Base-by-base conservation (phyloP, 2,113 vertebrate species). In the Rhinolophus sinicus region DNA sequence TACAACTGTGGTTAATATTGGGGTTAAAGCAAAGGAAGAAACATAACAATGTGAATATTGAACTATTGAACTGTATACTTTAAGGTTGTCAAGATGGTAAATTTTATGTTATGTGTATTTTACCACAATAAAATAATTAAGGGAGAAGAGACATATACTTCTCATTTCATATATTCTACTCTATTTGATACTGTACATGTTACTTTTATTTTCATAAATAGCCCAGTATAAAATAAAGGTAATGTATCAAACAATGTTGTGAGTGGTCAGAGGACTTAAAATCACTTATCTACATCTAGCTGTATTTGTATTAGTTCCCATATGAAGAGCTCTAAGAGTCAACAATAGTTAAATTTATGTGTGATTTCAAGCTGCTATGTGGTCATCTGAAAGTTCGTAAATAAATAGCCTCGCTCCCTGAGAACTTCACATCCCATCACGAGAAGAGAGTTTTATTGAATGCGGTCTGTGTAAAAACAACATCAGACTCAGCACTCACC, bases 81-180 rank as follows among this genome's bases (percentile, higher is more conserved):
- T 30, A 28, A 90, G 69, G 65, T 40, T 11, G 9, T 40, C 35
- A 47, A 70, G 72, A 67, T 24, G n/a, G 14, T 16, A 64, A 50
- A 75, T 77, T 87, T 78, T n/a, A 87, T 62, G 54, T 8, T 67
- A 40, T 8, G 1, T 28, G 8, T 14, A 70, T 72, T 84, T 94
- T 67, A 80, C 14, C 8, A 81, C 18, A 93, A 33, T 81, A 38
- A 56, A 58, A 80, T 58, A 24, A 95, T 5, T 50, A 52, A 93
- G 3, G 0, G 50, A 44, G 3, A 64, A 89, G 19, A 92, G 54
- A 56, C 19, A 88, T 47, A 76, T 88, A 24, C 4, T 83, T 89
- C 94, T 92, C 84, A 82, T 26, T 83, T 90, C 28, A n/a, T 40
- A 40, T n/a, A n/a, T 85, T 95, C 70, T 60, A 19, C 21, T 40